A percentile compares a stretch with the other conserved stretches of the same genome.
Evolutionary conservation across 1,140 invertebrate species (phyloP).

Genomic region (Anthonomus grandis): DNA sequence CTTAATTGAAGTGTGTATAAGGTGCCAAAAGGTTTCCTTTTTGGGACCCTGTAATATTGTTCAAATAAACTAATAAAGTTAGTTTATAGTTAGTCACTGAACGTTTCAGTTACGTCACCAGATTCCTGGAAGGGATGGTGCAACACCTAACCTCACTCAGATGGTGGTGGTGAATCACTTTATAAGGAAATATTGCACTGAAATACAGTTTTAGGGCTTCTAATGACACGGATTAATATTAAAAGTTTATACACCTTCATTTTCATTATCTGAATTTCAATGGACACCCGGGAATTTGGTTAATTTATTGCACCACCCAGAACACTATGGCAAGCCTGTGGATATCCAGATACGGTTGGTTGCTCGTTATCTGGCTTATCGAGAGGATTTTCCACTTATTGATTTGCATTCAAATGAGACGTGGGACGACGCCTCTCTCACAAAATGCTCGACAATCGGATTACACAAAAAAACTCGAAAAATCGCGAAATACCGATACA

Average conservation of each 20-base stretch:
- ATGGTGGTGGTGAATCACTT: neutral
- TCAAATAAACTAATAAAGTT: neutral
- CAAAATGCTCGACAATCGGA: too few species aligned
- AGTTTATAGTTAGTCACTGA: neutral
- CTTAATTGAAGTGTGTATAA: conserved; percentile 15
- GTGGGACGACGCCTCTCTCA: too few species aligned
- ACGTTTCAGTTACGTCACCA: conserved; percentile 24
- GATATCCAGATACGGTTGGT: too few species aligned
- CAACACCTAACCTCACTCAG: conserved; percentile 37
- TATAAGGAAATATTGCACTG: conserved; percentile 30
- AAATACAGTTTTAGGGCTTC: conserved; percentile 41
- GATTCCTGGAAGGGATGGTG: conserved; percentile 17
- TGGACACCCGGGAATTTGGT: too few species aligned
- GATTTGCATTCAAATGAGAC: too few species aligned
- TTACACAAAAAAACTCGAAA: too few species aligned
- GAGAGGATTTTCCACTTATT: too few species aligned
- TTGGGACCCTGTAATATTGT: neutral
- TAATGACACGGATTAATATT: conserved; percentile 40
- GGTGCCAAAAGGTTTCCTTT: neutral
- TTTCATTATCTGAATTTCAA: too few species aligned
- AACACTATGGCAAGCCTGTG: too few species aligned
- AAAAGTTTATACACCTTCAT: conserved; percentile 45
- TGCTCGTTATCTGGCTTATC: too few species aligned
- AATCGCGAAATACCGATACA: too few species aligned
- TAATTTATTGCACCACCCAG: too few species aligned